Percentiles rank a stretch among this genome's conserved stretches.
Conservation (phyloP, 2,113 vertebrate genomes). For the Neopipo cinnamomea region DNA sequence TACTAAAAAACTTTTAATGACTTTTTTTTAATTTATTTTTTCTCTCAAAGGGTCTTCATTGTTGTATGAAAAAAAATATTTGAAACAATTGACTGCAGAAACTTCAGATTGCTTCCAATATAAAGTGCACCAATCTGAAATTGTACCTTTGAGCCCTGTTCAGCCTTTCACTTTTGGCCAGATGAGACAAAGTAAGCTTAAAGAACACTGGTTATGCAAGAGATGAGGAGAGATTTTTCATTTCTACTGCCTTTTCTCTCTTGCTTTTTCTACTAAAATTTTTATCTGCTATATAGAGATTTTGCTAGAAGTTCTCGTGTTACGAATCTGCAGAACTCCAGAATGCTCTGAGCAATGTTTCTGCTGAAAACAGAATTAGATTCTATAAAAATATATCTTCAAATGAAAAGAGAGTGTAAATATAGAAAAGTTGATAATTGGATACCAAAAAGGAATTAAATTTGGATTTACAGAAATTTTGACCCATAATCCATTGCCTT, state of each 20-base stretch:
- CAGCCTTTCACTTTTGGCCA: background rate
- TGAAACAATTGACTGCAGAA: background rate
- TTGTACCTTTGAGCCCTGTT: background rate
- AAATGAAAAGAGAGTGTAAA: conserved; percentile 4
- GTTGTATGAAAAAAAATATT: background rate
- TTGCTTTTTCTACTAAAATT: background rate
- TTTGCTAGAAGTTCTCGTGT: conserved; percentile 20
- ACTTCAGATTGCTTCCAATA: background rate
- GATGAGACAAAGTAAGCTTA: background rate
- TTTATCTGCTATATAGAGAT: background rate
- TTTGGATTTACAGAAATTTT: background rate
- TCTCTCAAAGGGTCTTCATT: background rate
- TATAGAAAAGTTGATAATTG: conserved; percentile 22
- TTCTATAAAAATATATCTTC: conserved; percentile 33
- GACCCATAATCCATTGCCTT: background rate
- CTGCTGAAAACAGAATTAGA: conserved; percentile 31
- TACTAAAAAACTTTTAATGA: background rate
- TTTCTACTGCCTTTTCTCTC: background rate
- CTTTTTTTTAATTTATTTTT: background rate
- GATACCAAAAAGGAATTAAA: background rate
- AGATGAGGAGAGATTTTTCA: background rate
- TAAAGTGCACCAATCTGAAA: background rate
- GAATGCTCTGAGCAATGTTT: conserved; percentile 16
- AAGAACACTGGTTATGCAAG: background rate
- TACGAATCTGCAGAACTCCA: conserved; percentile 35